phyloP scores from a whole-genome alignment of 2,797 vertebrate species.

The Argyrosomus regius region DNA sequence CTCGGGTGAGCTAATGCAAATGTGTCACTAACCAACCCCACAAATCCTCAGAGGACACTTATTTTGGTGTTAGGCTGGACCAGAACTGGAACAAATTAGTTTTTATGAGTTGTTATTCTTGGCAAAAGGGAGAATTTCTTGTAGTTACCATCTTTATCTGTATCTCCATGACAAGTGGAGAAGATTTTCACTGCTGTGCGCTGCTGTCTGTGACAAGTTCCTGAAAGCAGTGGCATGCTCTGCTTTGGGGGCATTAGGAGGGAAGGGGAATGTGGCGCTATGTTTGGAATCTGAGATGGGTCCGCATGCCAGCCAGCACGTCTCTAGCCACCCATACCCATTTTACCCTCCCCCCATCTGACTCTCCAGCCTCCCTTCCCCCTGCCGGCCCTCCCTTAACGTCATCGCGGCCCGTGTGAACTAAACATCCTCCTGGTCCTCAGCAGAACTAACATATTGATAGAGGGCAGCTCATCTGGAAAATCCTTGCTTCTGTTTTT shows the following conservation, averaged over 20 bases:
- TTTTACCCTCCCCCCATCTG: slow-evolving; percentile 32
- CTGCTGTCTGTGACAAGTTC: slow-evolving; percentile 57
- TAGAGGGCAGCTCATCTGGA: slow-evolving; percentile 36
- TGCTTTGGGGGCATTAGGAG: slow-evolving; percentile 67
- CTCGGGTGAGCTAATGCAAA: neutral
- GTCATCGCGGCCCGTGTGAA: slow-evolving; percentile 62
- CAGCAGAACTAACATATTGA: slow-evolving; percentile 47
- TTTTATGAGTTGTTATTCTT: neutral
- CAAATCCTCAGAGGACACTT: neutral
- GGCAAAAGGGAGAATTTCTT: slow-evolving; percentile 3
- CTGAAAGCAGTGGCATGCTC: slow-evolving; percentile 59
- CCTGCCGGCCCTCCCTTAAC: slow-evolving; percentile 10
- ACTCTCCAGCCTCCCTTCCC: slow-evolving; percentile 25
- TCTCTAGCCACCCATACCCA: slow-evolving; percentile 66
- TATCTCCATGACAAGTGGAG: slow-evolving; percentile 22
- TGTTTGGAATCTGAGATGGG: slow-evolving; percentile 81
- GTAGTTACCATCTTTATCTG: slow-evolving; percentile 8
- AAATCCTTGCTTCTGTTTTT: slow-evolving; percentile 65
- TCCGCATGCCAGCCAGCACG: slow-evolving; percentile 75
- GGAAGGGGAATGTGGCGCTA: slow-evolving; percentile 77
- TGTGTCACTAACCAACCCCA: neutral
- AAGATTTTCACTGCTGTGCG: slow-evolving; percentile 51
- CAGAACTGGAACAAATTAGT: neutral
- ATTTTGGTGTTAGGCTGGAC: neutral
- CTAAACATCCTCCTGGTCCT: slow-evolving; percentile 57